These are phyloP conservation scores for Drosophila mojavensis DNA, from an alignment of 1,140 invertebrate genomes.

Conservation along the genomic window DNA sequence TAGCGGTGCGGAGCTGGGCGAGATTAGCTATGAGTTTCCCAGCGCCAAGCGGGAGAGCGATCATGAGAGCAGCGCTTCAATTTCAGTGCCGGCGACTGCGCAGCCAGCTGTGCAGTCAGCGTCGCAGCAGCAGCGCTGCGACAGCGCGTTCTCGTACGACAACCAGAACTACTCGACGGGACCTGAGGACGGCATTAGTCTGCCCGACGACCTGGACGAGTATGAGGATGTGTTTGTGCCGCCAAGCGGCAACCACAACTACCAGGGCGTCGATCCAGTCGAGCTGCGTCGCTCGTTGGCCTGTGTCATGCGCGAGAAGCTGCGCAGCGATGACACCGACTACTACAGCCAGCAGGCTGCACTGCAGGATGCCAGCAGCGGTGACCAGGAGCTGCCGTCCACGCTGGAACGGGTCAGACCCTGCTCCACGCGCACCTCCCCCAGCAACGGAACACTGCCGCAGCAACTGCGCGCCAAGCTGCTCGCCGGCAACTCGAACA, in stretches of 20 bases:
- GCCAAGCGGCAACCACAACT: constrained; percentile 15
- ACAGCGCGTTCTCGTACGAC: constrained; percentile 71
- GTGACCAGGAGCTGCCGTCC: not conserved
- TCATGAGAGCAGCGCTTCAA: constrained; percentile 50
- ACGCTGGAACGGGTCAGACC: constrained; percentile 17
- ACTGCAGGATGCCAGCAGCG: constrained; percentile 1
- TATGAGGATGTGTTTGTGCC: constrained; percentile 79
- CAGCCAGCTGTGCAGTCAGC: constrained; percentile 13
- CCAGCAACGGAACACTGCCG: constrained; percentile 61
- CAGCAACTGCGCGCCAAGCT: constrained; percentile 51
- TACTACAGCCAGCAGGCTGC: constrained; percentile 35
- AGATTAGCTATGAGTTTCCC: constrained; percentile 75
- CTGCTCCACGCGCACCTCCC: constrained; percentile 59
- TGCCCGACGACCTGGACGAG: constrained; percentile 65
- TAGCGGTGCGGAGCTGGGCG: constrained; percentile 75
- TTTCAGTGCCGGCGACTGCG: constrained; percentile 26
- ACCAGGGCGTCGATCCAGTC: constrained; percentile 58
- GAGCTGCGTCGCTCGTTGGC: constrained; percentile 65
- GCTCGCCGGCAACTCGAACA: constrained; percentile 48
- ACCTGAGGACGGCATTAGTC: constrained; percentile 54
- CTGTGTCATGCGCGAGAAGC: constrained; percentile 70
- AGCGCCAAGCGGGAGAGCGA: constrained; percentile 60
- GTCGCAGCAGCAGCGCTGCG: constrained; percentile 30
- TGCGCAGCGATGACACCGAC: constrained; percentile 74
- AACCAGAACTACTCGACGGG: constrained; percentile 75